phyloP scores from a whole-genome alignment of 2,888 invertebrate species.

The Amphiduros pacificus region DNA sequence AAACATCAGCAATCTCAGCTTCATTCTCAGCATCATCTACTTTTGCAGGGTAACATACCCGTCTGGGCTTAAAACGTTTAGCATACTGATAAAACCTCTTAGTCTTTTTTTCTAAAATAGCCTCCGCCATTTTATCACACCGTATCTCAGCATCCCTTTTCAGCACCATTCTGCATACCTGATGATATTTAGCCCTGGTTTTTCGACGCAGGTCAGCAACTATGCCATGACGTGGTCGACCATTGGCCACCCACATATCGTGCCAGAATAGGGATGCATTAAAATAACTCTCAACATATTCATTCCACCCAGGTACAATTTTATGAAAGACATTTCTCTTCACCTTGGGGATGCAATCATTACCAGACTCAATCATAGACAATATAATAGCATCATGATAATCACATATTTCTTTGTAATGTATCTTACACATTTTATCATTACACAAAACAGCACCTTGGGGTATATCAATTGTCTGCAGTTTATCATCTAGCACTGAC shows the following conservation, averaged over 20 bases:
- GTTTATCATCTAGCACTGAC: too few relatives aligned
- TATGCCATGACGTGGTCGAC: background rate
- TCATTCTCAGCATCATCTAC: too few relatives aligned
- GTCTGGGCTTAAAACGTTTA: too few relatives aligned
- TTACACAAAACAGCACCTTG: background rate
- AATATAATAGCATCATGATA: slow-evolving; percentile 3
- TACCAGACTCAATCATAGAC: background rate
- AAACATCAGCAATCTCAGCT: too few relatives aligned
- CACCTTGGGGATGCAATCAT: background rate
- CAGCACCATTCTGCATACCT: background rate
- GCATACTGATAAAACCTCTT: too few relatives aligned
- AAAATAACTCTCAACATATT: background rate
- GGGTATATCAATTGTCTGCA: background rate
- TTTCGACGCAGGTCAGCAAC: background rate
- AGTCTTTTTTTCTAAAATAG: too few relatives aligned
- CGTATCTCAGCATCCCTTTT: too few relatives aligned
- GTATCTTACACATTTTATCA: background rate
- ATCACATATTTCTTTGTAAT: background rate
- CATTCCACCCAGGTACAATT: background rate
- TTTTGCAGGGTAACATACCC: too few relatives aligned
- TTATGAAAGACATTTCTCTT: background rate
- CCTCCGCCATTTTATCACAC: background rate
- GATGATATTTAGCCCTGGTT: background rate
- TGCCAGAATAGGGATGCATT: slow-evolving; percentile 1
- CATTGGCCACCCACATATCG: slow-evolving; percentile 1